Base-by-base conservation (phyloP, 1,140 invertebrate genomes). In the Drosophila ironensis region DNA sequence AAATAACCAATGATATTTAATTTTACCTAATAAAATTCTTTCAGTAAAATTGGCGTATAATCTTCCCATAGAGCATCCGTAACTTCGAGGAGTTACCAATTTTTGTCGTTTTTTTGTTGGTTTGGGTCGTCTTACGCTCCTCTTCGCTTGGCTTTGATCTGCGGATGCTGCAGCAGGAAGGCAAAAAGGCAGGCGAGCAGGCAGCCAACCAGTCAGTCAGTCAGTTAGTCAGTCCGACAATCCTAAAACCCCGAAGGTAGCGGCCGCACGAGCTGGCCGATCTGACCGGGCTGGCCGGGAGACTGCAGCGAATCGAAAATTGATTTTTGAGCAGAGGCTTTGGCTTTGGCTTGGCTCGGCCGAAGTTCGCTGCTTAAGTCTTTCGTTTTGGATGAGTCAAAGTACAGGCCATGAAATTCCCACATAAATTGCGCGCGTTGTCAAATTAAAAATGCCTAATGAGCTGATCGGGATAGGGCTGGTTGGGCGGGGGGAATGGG, bases 381-480 rank as follows among this genome's bases (percentile, higher is more conserved):
- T 63, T 72, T 64, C 66, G 64, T 70, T 67, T 74, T 35, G 28
- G 77, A 84, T 86, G 80, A 86, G 74, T 84, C 73, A 84, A 86
- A 80, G 64, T 81, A 61, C 72, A 45, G 59, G 60, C 75, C 60
- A 70, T 72, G 71, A 80, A 86, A 86, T 87, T 88, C 84, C 77
- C 84, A 88, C 84, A 87, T 88, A 84, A 88, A 87, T 87, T 78
- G 84, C 74, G 64, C 67, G 68, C 56, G 76, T 71, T 87, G 84
- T 84, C 84, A 84, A 88, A 88, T 82, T 87, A 84, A 88, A 88
- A 84, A 78, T 87, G 67, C 74, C 84, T 88, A 88, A 88, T 88
- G 84, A 88, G 84, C 78, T 78, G 70, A 46, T 87, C 57, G 67
- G 46, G 6, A 45, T 57, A 28, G 28, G 48, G 27, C 33, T 12